phyloP scores from a whole-genome alignment of 2,888 invertebrate species.

The Lochmaea capreae region DNA sequence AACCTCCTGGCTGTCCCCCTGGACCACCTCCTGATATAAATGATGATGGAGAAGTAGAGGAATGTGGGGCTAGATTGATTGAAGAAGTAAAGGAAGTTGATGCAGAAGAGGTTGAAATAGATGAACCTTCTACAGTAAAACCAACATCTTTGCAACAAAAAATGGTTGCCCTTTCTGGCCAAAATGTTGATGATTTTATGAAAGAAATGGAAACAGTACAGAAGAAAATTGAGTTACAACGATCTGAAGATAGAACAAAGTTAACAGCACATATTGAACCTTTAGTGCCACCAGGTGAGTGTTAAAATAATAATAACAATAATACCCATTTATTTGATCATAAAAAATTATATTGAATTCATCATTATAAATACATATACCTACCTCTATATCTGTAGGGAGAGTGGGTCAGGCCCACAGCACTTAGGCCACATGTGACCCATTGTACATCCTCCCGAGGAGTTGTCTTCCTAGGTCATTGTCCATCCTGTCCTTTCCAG shows the following conservation, averaged over 20 bases:
- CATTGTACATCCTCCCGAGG: too few species aligned
- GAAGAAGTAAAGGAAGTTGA: constrained; percentile 56
- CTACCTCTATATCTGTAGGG: too few species aligned
- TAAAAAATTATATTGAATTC: too few species aligned
- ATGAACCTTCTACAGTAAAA: constrained; percentile 63
- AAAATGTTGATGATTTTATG: constrained; percentile 93
- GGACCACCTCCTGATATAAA: constrained; percentile 83
- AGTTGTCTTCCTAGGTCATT: too few species aligned
- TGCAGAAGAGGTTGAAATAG: constrained; percentile 46
- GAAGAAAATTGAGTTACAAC: constrained; percentile 72
- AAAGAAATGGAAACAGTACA: constrained; percentile 92
- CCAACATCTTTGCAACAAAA: constrained; percentile 86
- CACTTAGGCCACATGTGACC: too few species aligned
- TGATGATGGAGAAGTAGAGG: constrained; percentile 73
- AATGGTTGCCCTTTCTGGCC: constrained; percentile 89
- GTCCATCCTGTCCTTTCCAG: too few species aligned
- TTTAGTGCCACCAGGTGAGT: constrained; percentile 51
- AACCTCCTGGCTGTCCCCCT: constrained; percentile 89
- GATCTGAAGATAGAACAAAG: constrained; percentile 51
- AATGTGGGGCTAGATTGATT: constrained; percentile 52
- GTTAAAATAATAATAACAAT: not conserved
- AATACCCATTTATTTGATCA: too few species aligned
- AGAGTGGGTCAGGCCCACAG: too few species aligned
- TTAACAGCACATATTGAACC: constrained; percentile 54
- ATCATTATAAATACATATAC: too few species aligned